Conservation (phyloP, 2,113 vertebrate genomes). For the Neolamprologus tretocephalus region DNA sequence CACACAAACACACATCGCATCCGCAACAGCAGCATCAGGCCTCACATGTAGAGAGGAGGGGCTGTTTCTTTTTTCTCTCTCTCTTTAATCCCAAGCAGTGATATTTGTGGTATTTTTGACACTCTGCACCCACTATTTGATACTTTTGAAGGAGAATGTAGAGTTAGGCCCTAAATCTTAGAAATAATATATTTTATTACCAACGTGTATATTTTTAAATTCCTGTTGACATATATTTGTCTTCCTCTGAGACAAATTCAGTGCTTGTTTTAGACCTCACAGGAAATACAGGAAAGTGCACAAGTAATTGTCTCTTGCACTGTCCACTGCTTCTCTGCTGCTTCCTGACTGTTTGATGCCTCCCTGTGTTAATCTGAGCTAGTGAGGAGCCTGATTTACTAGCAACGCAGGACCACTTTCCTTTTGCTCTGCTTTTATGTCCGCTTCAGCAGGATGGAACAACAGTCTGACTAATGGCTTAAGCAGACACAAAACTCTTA, state of each 20-base stretch:
- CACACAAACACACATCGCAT: neutral
- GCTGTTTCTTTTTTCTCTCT: neutral
- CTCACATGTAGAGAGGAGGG: neutral
- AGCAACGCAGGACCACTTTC: slow-evolving; percentile 27
- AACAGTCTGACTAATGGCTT: slow-evolving; percentile 30
- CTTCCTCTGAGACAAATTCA: neutral
- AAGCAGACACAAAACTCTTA: slow-evolving; percentile 34
- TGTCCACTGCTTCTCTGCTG: neutral
- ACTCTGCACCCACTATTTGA: neutral
- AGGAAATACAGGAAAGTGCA: neutral
- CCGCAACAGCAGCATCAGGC: neutral
- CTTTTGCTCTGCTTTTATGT: slow-evolving; percentile 26
- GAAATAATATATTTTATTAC: neutral
- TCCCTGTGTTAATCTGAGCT: slow-evolving; percentile 18
- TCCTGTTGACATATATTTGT: neutral
- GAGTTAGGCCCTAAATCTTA: neutral
- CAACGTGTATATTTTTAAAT: neutral
- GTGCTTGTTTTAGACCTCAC: neutral
- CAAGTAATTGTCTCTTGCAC: neutral
- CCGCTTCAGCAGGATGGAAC: neutral
- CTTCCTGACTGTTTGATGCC: slow-evolving; percentile 29
- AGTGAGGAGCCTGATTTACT: slow-evolving; percentile 40
- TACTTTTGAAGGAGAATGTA: neutral
- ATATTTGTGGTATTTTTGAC: slow-evolving; percentile 1
- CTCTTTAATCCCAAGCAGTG: slow-evolving; percentile 13